These are phyloP conservation scores for Hormaphis cornu DNA, from an alignment of 1,140 invertebrate species.

Conservation along the genomic window DNA sequence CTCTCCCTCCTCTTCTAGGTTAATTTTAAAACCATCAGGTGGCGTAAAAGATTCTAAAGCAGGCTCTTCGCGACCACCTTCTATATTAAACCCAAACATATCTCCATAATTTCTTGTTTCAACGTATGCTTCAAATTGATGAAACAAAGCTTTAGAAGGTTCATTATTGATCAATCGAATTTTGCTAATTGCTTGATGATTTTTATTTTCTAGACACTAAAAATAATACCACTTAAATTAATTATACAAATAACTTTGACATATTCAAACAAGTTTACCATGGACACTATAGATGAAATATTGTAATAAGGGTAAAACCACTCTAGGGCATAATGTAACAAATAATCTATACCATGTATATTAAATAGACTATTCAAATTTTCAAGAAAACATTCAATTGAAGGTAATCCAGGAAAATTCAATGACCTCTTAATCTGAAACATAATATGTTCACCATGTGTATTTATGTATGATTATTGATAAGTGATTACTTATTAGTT, in stretches of 20 bases:
- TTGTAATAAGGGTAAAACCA: conserved; percentile 28
- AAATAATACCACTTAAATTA: background rate
- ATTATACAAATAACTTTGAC: background rate
- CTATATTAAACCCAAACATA: conserved; percentile 30
- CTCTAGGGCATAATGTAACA: conserved; percentile 10
- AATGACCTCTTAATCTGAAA: background rate
- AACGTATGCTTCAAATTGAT: conserved; percentile 34
- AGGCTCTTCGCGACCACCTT: conserved; percentile 3
- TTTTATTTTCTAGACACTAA: conserved; percentile 15
- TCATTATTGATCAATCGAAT: conserved; percentile 1
- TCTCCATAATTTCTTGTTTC: conserved; percentile 35
- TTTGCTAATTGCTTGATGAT: conserved; percentile 16
- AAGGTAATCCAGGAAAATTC: background rate
- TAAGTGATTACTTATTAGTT: background rate
- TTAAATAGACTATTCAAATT: background rate
- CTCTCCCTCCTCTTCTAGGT: conserved; percentile 24
- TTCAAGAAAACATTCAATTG: conserved; percentile 10
- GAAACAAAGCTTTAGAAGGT: conserved; percentile 1
- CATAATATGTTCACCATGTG: no score
- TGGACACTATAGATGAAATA: conserved; percentile 3
- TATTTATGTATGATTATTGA: background rate
- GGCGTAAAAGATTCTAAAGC: background rate
- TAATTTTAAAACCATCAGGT: background rate
- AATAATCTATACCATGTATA: conserved; percentile 8
- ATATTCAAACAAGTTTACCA: background rate